A percentile compares a stretch with the other conserved stretches of the same genome.
Evolutionary conservation across 2,797 vertebrate species (phyloP).

Genomic region (Zenarchopterus dispar): DNA sequence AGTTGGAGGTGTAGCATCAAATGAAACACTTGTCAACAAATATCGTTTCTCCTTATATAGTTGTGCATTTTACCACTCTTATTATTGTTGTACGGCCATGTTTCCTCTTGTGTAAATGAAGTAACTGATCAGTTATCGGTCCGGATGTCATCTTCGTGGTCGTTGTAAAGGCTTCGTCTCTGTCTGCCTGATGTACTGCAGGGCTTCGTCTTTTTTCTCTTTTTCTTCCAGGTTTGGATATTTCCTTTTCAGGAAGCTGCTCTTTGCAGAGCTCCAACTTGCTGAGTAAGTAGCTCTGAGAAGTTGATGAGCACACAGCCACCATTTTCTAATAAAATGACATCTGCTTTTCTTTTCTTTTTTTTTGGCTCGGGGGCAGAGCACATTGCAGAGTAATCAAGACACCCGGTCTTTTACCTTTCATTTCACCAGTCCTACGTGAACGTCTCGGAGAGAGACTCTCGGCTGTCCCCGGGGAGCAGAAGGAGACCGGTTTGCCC

Average conservation of each 20-base stretch:
- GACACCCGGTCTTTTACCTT: conserved; percentile 8
- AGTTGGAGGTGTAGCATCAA: too few species aligned
- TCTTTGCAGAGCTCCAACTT: conserved; percentile 46
- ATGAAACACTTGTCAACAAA: too few species aligned
- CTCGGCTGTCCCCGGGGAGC: conserved; percentile 21
- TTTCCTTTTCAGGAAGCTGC: conserved; percentile 31
- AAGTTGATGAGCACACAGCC: conserved; percentile 38
- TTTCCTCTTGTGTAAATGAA: too few species aligned
- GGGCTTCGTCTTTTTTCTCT: neutral
- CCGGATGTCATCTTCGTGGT: too few species aligned
- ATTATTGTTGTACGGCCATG: too few species aligned
- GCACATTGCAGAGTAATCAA: conserved; percentile 10
- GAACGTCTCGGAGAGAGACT: conserved; percentile 17
- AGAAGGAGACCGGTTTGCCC: conserved; percentile 47
- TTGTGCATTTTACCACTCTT: too few species aligned
- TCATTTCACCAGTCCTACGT: conserved; percentile 15
- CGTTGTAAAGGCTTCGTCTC: too few species aligned
- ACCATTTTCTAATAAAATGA: conserved; percentile 50
- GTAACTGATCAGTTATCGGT: too few species aligned
- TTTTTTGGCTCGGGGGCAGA: conserved; percentile 28
- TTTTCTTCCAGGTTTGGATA: conserved; percentile 20
- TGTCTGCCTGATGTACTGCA: too few species aligned
- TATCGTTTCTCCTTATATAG: too few species aligned
- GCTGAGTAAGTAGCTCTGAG: conserved; percentile 55
- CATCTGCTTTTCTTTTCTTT: conserved; percentile 39